Evolutionary conservation across 1,140 invertebrate species (phyloP).

Genomic region (Galendromus occidentalis): DNA sequence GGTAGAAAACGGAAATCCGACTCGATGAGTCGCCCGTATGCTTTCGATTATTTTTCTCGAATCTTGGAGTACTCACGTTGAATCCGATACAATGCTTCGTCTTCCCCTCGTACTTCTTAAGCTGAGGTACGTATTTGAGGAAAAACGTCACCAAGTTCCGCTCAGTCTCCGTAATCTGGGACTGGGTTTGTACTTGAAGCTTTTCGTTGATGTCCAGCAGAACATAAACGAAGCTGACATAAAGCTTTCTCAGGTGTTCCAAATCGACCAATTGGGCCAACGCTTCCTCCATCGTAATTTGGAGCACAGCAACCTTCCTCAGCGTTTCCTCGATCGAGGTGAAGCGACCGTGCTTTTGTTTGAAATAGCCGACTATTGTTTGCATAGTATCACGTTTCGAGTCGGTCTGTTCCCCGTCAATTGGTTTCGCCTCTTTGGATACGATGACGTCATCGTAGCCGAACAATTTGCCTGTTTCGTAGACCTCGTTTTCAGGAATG

Average conservation of each 20-base stretch:
- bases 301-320: not conserved
- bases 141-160: not conserved
- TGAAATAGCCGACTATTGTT: not conserved
- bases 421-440: not conserved
- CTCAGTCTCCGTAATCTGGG: not conserved
- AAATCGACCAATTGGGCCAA: not conserved
- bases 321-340: not conserved
- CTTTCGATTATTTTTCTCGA: no score
- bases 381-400: not conserved
- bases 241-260: not conserved
- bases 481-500: not conserved
- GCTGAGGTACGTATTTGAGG: not conserved
- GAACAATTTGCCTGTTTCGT: not conserved
- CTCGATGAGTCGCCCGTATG: no score
- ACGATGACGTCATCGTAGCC: not conserved
- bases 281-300: not conserved
- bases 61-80: not conserved
- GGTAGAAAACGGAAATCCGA: no score
- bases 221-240: conserved; percentile 2
- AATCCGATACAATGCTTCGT: not conserved
- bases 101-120: conserved; percentile 7
- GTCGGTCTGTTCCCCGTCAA: not conserved
- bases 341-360: not conserved
- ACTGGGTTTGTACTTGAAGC: not conserved
- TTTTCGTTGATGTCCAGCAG: not conserved